Conservation (phyloP, 2,797 vertebrate species). For the Sciurus carolinensis region DNA sequence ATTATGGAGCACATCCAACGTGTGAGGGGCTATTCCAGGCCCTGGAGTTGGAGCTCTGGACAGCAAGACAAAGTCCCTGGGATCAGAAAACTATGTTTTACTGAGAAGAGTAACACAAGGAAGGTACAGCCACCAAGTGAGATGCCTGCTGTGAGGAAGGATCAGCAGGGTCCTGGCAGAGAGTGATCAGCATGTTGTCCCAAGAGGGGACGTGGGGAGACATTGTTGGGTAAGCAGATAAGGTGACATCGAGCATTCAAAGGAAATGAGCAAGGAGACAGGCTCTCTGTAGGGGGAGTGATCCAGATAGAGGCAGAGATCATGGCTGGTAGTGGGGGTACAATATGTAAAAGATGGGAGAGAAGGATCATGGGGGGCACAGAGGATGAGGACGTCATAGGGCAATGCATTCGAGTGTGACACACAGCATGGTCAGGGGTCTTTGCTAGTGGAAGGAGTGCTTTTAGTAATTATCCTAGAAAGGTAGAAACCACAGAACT, state of each 20-base stretch:
- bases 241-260: background rate
- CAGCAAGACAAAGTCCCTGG: background rate
- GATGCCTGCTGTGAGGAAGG: background rate
- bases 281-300: background rate
- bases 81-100: background rate
- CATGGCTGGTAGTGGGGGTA: background rate
- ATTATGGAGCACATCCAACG: background rate
- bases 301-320: background rate
- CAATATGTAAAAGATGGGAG: background rate
- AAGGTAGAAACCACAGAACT: accelerated
- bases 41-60: background rate
- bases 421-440: accelerated
- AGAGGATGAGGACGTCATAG: background rate
- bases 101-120: background rate
- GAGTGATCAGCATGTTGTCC: background rate
- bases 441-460: background rate
- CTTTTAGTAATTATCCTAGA: background rate
- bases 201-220: accelerated
- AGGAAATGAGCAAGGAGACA: background rate
- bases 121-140: background rate
- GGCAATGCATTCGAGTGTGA: no score
- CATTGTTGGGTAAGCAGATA: background rate
- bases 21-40: background rate
- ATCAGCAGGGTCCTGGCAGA: no score
- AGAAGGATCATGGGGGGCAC: background rate